Conservation (phyloP, 2,888 invertebrate species). For the Galerucella nymphaeae region DNA sequence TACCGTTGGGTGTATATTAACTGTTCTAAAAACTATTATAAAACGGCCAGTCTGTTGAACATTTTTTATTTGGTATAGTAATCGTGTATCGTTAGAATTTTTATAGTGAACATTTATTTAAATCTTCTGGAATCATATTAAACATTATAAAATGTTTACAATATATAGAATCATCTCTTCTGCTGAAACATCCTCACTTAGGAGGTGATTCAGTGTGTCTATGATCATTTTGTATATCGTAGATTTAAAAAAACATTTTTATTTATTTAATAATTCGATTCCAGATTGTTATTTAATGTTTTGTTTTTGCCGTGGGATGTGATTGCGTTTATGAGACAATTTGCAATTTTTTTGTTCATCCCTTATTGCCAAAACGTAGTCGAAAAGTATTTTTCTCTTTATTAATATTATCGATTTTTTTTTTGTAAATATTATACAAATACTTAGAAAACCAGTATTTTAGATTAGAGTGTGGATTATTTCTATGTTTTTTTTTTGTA, state of each 20-base stretch:
- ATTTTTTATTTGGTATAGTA: not conserved
- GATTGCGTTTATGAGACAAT: no score
- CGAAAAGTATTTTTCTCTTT: not conserved
- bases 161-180: not conserved
- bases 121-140: not conserved
- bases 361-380: not conserved
- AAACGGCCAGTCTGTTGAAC: not conserved
- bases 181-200: not conserved
- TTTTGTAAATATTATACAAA: constrained; percentile 45
- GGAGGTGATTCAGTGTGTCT: no score
- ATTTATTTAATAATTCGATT: not conserved
- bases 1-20: not conserved
- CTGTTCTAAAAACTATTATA: not conserved
- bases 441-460: constrained; percentile 50
- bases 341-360: not conserved
- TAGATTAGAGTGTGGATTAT: constrained; percentile 47
- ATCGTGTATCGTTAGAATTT: not conserved
- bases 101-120: constrained; percentile 2
- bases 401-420: constrained; percentile 8
- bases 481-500: constrained; percentile 58
- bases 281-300: not conserved
- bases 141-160: not conserved
- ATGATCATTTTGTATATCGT: not conserved
- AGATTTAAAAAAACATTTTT: not conserved
- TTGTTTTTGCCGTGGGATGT: not conserved